Conservation (phyloP, 1,140 invertebrate species). For the Drosophila littoralis region DNA sequence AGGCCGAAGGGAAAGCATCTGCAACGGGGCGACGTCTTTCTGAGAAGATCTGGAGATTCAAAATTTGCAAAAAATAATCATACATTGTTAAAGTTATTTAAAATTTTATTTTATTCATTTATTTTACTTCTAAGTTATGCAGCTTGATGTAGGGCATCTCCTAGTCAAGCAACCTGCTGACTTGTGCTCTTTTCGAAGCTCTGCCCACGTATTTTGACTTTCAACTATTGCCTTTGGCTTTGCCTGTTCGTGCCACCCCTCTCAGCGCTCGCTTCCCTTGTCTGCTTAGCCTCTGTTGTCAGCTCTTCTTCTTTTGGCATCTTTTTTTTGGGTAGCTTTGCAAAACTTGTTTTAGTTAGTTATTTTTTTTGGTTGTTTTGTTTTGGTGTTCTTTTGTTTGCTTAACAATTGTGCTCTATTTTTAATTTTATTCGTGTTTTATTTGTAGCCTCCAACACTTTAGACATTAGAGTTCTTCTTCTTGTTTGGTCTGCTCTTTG, state of each 20-base stretch:
- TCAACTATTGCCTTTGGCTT: constrained; percentile 13
- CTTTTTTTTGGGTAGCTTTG: constrained; percentile 22
- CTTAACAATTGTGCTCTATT: constrained; percentile 41
- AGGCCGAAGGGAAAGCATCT: too few relatives aligned
- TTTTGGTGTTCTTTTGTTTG: constrained; percentile 10
- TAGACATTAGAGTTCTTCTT: constrained; percentile 26
- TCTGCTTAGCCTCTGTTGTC: not conserved
- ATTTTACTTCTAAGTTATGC: too few relatives aligned
- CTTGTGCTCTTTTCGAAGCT: constrained; percentile 7
- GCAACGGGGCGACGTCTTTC: too few relatives aligned
- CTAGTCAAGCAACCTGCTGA: not conserved
- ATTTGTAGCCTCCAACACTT: constrained; percentile 36
- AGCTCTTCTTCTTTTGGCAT: constrained; percentile 16
- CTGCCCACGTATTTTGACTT: constrained; percentile 11
- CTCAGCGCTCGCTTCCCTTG: not conserved
- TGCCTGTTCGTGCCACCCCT: constrained; percentile 1
- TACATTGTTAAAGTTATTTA: too few relatives aligned
- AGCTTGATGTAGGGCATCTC: not conserved
- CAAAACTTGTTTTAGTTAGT: constrained; percentile 39
- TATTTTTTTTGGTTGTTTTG: not conserved
- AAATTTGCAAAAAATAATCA: too few relatives aligned
- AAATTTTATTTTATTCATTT: too few relatives aligned
- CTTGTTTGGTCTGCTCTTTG: constrained; percentile 15
- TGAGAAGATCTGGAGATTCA: too few relatives aligned
- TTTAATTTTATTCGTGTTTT: constrained; percentile 22